A percentile compares a stretch with the other conserved stretches of the same genome.
phyloP scores from a whole-genome alignment of 2,113 vertebrate species.

The Cyanoderma ruficeps region DNA sequence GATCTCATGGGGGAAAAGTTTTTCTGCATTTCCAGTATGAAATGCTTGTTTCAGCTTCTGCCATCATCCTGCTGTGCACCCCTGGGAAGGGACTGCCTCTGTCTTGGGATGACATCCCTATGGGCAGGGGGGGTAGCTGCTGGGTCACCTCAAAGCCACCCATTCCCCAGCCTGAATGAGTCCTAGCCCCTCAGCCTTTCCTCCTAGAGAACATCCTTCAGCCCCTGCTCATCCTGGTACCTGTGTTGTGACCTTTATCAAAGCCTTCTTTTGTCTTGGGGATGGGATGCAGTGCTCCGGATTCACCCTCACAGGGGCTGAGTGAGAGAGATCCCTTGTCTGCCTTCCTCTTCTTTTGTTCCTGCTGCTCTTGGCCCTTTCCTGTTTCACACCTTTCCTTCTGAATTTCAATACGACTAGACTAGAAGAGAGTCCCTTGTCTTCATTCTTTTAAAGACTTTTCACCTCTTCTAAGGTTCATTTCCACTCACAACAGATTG shows the following conservation, averaged over 20 bases:
- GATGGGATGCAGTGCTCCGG: background rate
- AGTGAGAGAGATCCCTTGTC: too few relatives aligned
- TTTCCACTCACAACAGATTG: background rate
- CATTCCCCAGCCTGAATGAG: background rate
- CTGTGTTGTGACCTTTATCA: background rate
- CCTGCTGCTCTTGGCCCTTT: background rate
- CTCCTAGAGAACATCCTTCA: background rate
- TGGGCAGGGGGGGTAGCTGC: background rate
- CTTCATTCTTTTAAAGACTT: background rate
- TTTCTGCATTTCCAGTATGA: background rate
- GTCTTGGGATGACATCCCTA: rapidly evolving
- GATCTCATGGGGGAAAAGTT: background rate
- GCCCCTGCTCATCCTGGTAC: background rate
- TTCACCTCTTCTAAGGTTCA: background rate
- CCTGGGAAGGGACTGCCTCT: background rate
- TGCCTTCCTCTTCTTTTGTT: background rate
- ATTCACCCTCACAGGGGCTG: background rate
- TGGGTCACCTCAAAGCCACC: background rate
- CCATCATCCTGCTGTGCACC: rapidly evolving
- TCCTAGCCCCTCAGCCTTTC: background rate
- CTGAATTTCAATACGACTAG: background rate
- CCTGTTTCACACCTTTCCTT: background rate
- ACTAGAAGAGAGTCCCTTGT: background rate
- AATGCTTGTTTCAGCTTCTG: background rate
- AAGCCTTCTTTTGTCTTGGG: too few relatives aligned